These are phyloP conservation scores for Equus przewalskii DNA, from an alignment of 2,113 vertebrate species.

Conservation along the genomic window DNA sequence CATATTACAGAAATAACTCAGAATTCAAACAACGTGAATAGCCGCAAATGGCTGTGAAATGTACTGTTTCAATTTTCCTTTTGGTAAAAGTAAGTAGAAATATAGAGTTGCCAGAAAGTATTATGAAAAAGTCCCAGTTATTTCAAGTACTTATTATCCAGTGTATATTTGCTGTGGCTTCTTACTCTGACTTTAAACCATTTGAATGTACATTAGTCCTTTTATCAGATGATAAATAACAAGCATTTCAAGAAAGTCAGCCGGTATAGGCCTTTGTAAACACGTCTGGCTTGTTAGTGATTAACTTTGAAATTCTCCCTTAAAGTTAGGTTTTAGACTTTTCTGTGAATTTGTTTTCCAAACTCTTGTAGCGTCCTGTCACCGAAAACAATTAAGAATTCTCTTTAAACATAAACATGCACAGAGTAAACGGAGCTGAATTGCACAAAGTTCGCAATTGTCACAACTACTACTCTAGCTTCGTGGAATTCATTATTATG, in stretches of 20 bases:
- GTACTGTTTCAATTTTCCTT: background rate
- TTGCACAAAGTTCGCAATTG: background rate
- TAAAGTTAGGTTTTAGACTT: background rate
- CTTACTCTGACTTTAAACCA: background rate
- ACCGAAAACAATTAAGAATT: background rate
- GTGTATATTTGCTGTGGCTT: background rate
- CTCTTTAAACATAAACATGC: background rate
- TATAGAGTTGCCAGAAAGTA: background rate
- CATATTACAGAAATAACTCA: background rate
- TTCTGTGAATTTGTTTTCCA: background rate
- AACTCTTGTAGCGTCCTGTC: background rate
- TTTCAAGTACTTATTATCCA: slow-evolving; percentile 28
- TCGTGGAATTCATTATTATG: background rate
- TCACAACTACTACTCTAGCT: background rate
- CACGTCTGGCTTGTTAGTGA: background rate
- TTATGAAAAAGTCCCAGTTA: background rate
- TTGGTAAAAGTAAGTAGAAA: background rate
- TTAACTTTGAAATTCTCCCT: background rate
- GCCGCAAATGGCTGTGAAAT: background rate
- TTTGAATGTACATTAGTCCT: background rate
- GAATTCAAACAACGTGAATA: background rate
- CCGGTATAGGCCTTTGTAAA: background rate
- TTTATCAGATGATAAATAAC: slow-evolving; percentile 24
- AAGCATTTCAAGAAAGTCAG: background rate
- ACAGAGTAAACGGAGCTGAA: background rate